These are phyloP conservation scores for Callopanchax toddi DNA, from an alignment of 2,113 vertebrate genomes.

Conservation along the genomic window DNA sequence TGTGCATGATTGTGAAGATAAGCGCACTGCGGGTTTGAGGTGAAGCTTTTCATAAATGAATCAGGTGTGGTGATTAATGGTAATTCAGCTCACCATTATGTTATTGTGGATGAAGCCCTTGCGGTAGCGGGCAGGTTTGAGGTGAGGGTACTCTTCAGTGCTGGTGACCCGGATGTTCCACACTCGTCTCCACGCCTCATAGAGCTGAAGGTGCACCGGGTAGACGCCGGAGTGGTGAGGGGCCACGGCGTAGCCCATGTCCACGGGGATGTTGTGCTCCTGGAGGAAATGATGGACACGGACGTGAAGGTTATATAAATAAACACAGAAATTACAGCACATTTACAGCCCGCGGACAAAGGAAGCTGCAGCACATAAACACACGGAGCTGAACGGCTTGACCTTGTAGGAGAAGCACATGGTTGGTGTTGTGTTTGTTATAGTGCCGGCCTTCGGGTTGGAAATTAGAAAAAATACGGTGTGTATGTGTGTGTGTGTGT, in stretches of 20 bases:
- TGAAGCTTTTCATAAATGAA: not conserved
- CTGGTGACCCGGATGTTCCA: conserved; percentile 96
- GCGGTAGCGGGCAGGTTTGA: conserved; percentile 94
- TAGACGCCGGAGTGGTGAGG: conserved; percentile 98
- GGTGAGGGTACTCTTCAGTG: conserved; percentile 96
- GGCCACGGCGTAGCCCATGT: conserved; percentile 94
- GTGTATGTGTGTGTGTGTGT: conserved; percentile 22
- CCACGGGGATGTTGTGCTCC: conserved; percentile 93
- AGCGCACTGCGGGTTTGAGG: conserved; percentile 7
- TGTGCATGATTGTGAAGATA: not conserved
- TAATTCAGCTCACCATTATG: conserved; percentile 87
- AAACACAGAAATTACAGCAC: conserved; percentile 35
- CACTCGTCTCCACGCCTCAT: conserved; percentile 95
- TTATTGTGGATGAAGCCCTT: conserved; percentile 93
- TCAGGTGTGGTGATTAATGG: not conserved
- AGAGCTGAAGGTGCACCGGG: conserved; percentile 94
- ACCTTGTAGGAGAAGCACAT: conserved; percentile 47
- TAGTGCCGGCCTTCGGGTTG: conserved; percentile 55
- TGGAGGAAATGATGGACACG: conserved; percentile 51
- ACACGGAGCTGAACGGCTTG: conserved; percentile 14
- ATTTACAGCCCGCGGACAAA: conserved; percentile 45
- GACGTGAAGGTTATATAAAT: conserved; percentile 42
- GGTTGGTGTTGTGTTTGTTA: conserved; percentile 51
- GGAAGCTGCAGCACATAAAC: conserved; percentile 34
- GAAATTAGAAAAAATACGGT: conserved; percentile 52